Base-by-base conservation (phyloP, 1,140 invertebrate genomes). In the Formica exsecta region DNA sequence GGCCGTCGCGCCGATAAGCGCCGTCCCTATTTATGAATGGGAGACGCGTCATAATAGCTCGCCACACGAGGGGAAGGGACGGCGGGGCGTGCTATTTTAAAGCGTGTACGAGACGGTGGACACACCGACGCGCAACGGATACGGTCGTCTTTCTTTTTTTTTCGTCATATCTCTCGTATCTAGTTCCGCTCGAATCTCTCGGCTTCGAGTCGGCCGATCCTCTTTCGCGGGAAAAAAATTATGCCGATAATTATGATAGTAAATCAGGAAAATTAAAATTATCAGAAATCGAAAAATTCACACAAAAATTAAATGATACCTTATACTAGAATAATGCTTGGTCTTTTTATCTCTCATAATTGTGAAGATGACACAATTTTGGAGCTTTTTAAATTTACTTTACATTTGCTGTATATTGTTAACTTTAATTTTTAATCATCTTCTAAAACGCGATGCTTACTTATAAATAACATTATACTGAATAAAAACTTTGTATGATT, bases 11-110 rank as follows among this genome's bases (percentile, higher is more conserved):
- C 13, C 57, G 61, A 71, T 75, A 87, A 87, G 79, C 54, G 81
- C 85, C 83, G 65, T 87, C 81, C 54, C 91, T 92, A 91, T 93
- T 93, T 92, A 92, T 92, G 92, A 93, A 93, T 93, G 91, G 87
- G 79, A 90, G 62, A 87, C 80, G 85, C 89, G 86, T 88, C 88
- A 90, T 84, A 87, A 81, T 71, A 85, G 54, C 62, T 61, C 65
- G 88, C 61, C 57, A 32, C 44, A 22, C 22, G 16, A 44, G 64
- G 41, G 70, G 51, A 59, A n/a, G 32, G 64, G 75, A 54, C 66
- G 51, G 41, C 19, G 38, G 57, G 25, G 85, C 74, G 79, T 85
- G 87, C 90, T 92, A 92, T 92, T 92, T 92, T 89, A 61, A 89
- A 90, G 88, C 79, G 32, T 19, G 25, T 51, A 86, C 84, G 70